Percentiles rank a stretch among this genome's conserved stretches.
These are phyloP conservation scores for Lysandra coridon DNA, from an alignment of 2,888 invertebrate genomes.

Conservation along the genomic window DNA sequence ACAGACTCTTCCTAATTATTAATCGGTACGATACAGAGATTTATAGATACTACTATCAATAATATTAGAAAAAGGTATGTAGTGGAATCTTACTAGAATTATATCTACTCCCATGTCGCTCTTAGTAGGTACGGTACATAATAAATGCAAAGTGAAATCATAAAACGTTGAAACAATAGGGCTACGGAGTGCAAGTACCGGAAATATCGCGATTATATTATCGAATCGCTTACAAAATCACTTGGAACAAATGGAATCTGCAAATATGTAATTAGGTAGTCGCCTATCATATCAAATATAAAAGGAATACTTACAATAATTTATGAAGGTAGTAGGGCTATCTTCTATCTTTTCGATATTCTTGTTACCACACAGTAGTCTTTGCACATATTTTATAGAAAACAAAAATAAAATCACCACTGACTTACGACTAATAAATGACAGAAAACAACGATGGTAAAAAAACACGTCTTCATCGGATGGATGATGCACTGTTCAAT, in stretches of 20 bases:
- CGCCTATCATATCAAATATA: slow-evolving; percentile 36
- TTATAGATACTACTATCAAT: not conserved
- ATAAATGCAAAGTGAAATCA: slow-evolving; percentile 16
- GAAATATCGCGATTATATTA: slow-evolving; percentile 38
- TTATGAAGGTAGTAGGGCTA: slow-evolving; percentile 46
- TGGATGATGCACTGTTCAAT: slow-evolving; percentile 55
- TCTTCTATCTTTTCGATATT: slow-evolving; percentile 46
- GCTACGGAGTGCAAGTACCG: slow-evolving; percentile 27
- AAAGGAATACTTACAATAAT: slow-evolving; percentile 58
- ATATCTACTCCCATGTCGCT: not conserved
- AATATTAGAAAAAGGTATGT: slow-evolving; percentile 6
- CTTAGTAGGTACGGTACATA: not conserved
- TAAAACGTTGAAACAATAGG: slow-evolving; percentile 25
- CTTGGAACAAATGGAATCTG: slow-evolving; percentile 56
- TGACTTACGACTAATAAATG: slow-evolving; percentile 61
- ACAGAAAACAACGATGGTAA: slow-evolving; percentile 71
- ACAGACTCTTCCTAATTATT: not conserved
- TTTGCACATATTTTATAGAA: slow-evolving; percentile 50
- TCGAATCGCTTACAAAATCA: slow-evolving; percentile 40
- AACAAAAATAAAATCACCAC: slow-evolving; percentile 55
- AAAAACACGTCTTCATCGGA: slow-evolving; percentile 66
- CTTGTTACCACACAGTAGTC: slow-evolving; percentile 54
- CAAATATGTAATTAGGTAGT: slow-evolving; percentile 47
- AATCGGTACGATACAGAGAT: not conserved
- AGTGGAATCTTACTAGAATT: not conserved